Percentiles rank a stretch among this genome's conserved stretches.
phyloP scores from a whole-genome alignment of 2,113 vertebrate genomes.

The Castor canadensis region DNA sequence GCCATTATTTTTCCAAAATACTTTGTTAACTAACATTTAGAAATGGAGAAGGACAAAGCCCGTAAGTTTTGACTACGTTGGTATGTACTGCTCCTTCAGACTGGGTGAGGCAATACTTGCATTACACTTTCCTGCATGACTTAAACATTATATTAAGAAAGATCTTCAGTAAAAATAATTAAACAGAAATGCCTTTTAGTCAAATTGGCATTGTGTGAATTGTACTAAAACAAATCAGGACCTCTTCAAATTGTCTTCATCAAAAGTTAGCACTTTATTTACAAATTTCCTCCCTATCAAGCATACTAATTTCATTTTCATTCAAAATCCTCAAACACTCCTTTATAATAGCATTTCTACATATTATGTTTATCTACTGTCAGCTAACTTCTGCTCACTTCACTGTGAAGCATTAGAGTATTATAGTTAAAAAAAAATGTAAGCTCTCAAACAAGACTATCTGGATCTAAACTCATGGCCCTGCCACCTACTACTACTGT shows the following conservation, averaged over 20 bases:
- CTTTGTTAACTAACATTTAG: background rate
- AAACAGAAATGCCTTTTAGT: background rate
- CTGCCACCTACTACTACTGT: background rate
- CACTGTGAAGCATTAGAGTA: background rate
- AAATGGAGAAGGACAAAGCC: background rate
- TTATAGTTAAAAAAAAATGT: background rate
- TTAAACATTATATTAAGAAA: background rate
- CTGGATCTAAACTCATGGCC: background rate
- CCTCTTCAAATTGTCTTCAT: constrained; percentile 9
- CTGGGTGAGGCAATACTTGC: background rate
- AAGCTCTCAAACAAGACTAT: background rate
- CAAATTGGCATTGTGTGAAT: background rate
- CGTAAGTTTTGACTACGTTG: background rate
- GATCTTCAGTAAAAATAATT: background rate
- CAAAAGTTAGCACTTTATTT: background rate
- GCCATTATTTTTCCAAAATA: constrained; percentile 9
- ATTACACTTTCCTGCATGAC: background rate
- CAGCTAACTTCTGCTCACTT: background rate
- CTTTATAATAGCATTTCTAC: background rate
- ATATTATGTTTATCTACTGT: background rate
- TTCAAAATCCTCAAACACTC: background rate
- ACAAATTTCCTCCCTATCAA: background rate
- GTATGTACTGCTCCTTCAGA: constrained; percentile 1
- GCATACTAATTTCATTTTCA: background rate
- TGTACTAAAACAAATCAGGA: background rate